phyloP scores from a whole-genome alignment of 2,113 vertebrate genomes.

The Lophius piscatorius region DNA sequence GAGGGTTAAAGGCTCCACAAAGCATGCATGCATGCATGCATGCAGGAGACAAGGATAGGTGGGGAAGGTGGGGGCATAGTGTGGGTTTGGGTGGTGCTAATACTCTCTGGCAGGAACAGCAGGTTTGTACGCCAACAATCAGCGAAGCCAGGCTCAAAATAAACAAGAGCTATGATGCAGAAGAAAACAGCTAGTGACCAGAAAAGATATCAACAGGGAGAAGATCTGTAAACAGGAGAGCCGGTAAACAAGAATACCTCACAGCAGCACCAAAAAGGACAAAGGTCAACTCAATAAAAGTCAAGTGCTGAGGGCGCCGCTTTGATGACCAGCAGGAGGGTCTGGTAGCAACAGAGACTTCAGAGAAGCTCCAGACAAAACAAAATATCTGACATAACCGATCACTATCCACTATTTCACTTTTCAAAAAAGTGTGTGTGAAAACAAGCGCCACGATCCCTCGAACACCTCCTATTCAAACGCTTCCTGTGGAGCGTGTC shows the following conservation, averaged over 20 bases:
- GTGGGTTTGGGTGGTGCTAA: no score
- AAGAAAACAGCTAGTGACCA: conserved; percentile 59
- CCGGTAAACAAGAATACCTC: conserved; percentile 4
- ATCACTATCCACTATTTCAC: background rate
- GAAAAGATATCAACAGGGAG: conserved; percentile 27
- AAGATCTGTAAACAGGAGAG: conserved; percentile 31
- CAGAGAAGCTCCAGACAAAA: background rate
- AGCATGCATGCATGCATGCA: no score
- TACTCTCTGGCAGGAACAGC: conserved; percentile 45
- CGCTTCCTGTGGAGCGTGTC: conserved; percentile 36
- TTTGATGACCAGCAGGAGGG: background rate
- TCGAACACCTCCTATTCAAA: conserved; percentile 25
- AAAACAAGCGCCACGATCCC: conserved; percentile 5
- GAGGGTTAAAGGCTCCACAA: no score
- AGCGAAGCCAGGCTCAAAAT: conserved; percentile 70
- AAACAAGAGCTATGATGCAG: conserved; percentile 71
- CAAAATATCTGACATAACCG: background rate
- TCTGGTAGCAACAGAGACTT: background rate
- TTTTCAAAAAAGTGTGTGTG: no score
- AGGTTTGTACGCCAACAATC: conserved; percentile 45
- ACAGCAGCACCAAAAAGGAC: conserved; percentile 18
- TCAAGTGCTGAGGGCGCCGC: background rate
- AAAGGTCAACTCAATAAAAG: conserved; percentile 34
- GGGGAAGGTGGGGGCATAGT: no score
- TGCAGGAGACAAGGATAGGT: no score